Conservation (phyloP, 37 sponge, comb jelly and placozoan genomes). For the Tethya wilhelma region DNA sequence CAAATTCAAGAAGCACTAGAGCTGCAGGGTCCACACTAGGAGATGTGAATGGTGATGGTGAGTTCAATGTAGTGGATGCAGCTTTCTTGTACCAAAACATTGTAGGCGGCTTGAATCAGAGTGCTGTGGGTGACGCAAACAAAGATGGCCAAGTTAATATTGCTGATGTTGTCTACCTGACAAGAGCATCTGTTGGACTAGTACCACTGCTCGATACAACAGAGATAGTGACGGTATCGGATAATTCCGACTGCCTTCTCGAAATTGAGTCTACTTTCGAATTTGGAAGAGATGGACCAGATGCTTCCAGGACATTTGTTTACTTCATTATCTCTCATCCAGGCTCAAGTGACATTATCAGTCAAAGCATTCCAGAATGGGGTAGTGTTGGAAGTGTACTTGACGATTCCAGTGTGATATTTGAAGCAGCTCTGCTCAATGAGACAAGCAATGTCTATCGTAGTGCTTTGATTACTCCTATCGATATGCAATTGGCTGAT, state of each 20-base stretch:
- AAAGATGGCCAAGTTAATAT: constrained; percentile 7
- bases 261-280: neutral
- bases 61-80: constrained; percentile 31
- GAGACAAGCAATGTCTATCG: neutral
- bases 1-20: too few relatives aligned
- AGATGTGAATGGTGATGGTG: constrained; percentile 39
- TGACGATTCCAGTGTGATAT: constrained; percentile 8
- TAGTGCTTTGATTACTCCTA: constrained; percentile 14
- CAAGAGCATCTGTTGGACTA: constrained; percentile 31
- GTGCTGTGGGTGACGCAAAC: constrained; percentile 32
- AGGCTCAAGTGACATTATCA: neutral
- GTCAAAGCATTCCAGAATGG: neutral
- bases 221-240: neutral
- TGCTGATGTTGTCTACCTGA: constrained; percentile 49
- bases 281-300: neutral
- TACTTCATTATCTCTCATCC: constrained; percentile 47
- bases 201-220: constrained; percentile 27
- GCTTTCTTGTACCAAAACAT: constrained; percentile 8
- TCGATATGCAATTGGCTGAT: neutral
- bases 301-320: neutral
- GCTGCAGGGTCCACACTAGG: neutral
- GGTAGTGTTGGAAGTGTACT: neutral
- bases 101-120: neutral
- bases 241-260: constrained; percentile 19
- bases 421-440: neutral